Evolutionary conservation across 2,888 invertebrate genomes (phyloP).

Genomic region (Prosopocoilus inquinatus): DNA sequence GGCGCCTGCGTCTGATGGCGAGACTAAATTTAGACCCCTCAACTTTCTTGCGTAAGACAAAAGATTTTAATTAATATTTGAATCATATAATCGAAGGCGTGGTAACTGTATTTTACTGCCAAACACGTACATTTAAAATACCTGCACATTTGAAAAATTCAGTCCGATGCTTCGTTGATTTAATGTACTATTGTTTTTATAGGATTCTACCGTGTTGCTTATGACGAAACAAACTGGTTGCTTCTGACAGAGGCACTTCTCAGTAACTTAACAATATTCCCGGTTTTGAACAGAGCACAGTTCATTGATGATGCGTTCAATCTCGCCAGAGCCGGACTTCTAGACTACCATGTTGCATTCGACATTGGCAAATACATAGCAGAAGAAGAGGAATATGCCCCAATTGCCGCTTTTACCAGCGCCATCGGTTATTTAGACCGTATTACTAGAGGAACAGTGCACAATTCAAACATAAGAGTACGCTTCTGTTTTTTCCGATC

Average conservation of each 20-base stretch:
- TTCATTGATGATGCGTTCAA: slow-evolving; percentile 54
- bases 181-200: background rate
- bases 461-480: slow-evolving; percentile 1
- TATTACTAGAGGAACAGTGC: slow-evolving; percentile 6
- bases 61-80: no score
- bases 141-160: no score
- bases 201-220: slow-evolving; percentile 36
- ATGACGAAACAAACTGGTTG: slow-evolving; percentile 30
- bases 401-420: slow-evolving; percentile 28
- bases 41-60: no score
- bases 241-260: slow-evolving; percentile 23
- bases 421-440: slow-evolving; percentile 14
- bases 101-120: no score
- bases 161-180: no score
- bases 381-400: slow-evolving; percentile 50
- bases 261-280: slow-evolving; percentile 34
- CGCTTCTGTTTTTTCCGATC: background rate
- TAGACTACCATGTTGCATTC: slow-evolving; percentile 46
- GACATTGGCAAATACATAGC: slow-evolving; percentile 49
- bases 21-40: no score
- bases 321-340: slow-evolving; percentile 43
- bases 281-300: slow-evolving; percentile 54
- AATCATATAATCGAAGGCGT: no score
- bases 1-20: no score
- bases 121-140: no score